Conservation (phyloP, 2,797 vertebrate genomes). For the Anisognathus igniventris region DNA sequence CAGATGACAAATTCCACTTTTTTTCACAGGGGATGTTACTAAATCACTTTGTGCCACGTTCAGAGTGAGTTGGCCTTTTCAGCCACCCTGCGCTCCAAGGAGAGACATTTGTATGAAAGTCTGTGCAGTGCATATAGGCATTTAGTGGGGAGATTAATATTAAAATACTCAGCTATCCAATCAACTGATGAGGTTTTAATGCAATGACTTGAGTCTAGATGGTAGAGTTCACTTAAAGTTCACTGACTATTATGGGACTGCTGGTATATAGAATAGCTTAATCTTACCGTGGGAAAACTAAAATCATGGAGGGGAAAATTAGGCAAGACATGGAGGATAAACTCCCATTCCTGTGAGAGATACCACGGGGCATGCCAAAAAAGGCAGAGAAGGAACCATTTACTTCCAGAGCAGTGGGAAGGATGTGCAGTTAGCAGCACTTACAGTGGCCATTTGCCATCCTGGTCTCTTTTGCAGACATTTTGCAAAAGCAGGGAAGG, state of each 20-base stretch:
- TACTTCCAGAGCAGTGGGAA: background rate
- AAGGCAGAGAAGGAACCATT: background rate
- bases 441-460: background rate
- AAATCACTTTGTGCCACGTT: background rate
- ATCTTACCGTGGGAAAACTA: slow-evolving; percentile 59
- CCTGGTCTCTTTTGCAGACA: background rate
- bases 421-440: background rate
- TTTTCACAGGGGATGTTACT: background rate
- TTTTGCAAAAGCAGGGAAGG: background rate
- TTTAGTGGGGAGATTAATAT: slow-evolving; percentile 58
- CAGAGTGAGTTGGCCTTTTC: slow-evolving; percentile 32
- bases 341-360: slow-evolving; percentile 38
- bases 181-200: slow-evolving; percentile 48
- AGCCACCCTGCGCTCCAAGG: background rate
- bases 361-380: background rate
- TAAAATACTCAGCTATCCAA: slow-evolving; percentile 35
- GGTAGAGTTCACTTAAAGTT: slow-evolving; percentile 66
- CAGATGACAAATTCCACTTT: background rate
- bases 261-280: slow-evolving; percentile 53
- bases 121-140: slow-evolving; percentile 15
- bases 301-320: slow-evolving; percentile 20
- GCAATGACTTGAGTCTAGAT: slow-evolving; percentile 57
- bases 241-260: slow-evolving; percentile 55
- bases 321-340: slow-evolving; percentile 28
- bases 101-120: background rate